Base-by-base conservation (phyloP, 2,113 vertebrate species). In the Neomonachus schauinslandi region DNA sequence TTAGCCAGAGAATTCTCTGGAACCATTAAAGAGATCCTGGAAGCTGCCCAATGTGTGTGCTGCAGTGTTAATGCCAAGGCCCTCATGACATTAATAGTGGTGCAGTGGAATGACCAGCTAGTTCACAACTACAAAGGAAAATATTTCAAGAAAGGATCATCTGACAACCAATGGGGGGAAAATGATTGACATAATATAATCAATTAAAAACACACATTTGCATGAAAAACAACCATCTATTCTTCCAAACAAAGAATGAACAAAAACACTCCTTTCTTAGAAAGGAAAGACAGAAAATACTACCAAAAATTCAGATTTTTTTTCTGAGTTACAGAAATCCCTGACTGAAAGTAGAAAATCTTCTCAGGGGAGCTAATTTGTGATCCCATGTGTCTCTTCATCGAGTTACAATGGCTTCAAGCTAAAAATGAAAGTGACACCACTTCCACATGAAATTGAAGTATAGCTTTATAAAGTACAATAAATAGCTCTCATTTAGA, bases 351-450 rank as follows among this genome's bases (percentile, higher is more conserved):
- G 61, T 61, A 89, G 63, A 57, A 72, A 72, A 39, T 80, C 28
- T 93, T 89, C 71, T 36, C 59, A 69, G 18, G 69, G 85, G 76
- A 96, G 74, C 39, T 96, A 86, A 83, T 97, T 80, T 95, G 67
- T 72, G 57, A 74, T 83, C 33, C 12, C 61, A 77, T 39, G 55
- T 89, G 59, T 76, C 53, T 92, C 57, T 74, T 84, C 76, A 91
- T 89, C 79, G 87, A 84, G 39, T 93, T 94, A 89, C 53, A 95
- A 89, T 61, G n/a, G 36, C 72, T 94, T 95, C 36, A 67, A 92
- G 49, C 61, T 95, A 97, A 94, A 88, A 79, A 89, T 94, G 8
- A 95, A 97, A 93, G 82, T 85, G 36, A 67, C 65, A 69, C 3
- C 89, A 33, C 49, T 36, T 59, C 31, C 2, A 12, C 53, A 88